Percentiles rank a stretch among this genome's conserved stretches.
Conservation (phyloP, 2,888 invertebrate species). For the Subacronicta megacephala region DNA sequence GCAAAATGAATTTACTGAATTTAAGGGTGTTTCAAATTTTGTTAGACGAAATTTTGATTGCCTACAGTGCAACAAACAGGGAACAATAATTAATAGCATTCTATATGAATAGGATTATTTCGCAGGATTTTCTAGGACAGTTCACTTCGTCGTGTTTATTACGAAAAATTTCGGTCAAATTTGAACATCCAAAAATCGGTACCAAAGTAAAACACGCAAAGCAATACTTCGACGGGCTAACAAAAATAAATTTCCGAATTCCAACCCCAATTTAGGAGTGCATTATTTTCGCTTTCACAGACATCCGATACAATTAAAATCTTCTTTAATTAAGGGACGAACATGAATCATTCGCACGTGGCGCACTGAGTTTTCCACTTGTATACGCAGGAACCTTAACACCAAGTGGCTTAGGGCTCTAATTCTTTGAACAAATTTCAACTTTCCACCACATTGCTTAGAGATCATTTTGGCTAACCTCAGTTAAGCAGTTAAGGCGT, state of each 20-base stretch:
- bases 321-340: slow-evolving; percentile 90
- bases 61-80: slow-evolving; percentile 37
- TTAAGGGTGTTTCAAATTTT: slow-evolving; percentile 82
- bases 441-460: slow-evolving; percentile 65
- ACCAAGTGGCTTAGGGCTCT: slow-evolving; percentile 65
- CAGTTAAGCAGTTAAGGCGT: slow-evolving; percentile 72
- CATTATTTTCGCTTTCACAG: slow-evolving; percentile 90
- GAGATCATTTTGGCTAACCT: slow-evolving; percentile 66
- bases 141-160: not conserved
- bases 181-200: slow-evolving; percentile 67
- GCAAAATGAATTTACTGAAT: slow-evolving; percentile 87
- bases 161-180: slow-evolving; percentile 45
- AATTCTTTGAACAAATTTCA: slow-evolving; percentile 67
- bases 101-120: slow-evolving; percentile 6
- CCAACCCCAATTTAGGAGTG: slow-evolving; percentile 89
- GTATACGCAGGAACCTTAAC: slow-evolving; percentile 79
- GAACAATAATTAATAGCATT: slow-evolving; percentile 5
- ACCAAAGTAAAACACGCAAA: slow-evolving; percentile 76
- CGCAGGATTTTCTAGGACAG: too few relatives aligned
- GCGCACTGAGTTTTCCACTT: slow-evolving; percentile 89
- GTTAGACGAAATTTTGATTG: slow-evolving; percentile 60
- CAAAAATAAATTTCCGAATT: slow-evolving; percentile 85
- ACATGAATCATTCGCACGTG: slow-evolving; percentile 90
- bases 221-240: slow-evolving; percentile 79
- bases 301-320: slow-evolving; percentile 90